These are phyloP conservation scores for Alloplasta piceator DNA, from an alignment of 2,888 invertebrate species.

Conservation along the genomic window DNA sequence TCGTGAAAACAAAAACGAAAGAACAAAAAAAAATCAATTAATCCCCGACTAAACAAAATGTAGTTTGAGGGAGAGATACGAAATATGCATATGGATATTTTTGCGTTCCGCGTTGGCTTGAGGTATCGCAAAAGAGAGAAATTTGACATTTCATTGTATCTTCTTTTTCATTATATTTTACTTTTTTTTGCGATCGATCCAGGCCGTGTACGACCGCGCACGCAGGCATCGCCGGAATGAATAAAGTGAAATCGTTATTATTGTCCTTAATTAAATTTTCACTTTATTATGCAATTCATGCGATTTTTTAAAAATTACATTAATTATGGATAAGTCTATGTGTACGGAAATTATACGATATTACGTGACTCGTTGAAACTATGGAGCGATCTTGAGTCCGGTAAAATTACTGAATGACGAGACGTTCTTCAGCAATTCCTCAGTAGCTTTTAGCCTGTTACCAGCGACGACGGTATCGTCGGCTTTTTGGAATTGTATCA, in stretches of 20 bases:
- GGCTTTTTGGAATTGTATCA: slow-evolving; percentile 86
- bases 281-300: slow-evolving; percentile 46
- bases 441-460: slow-evolving; percentile 74
- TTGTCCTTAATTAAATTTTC: slow-evolving; percentile 52
- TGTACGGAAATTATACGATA: slow-evolving; percentile 60
- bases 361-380: slow-evolving; percentile 28
- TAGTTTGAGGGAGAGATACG: slow-evolving; percentile 25
- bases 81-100: slow-evolving; percentile 63
- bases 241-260: slow-evolving; percentile 69
- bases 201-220: slow-evolving; percentile 50
- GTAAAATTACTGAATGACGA: slow-evolving; percentile 71
- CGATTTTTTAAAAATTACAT: background rate
- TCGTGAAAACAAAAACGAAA: slow-evolving; percentile 22
- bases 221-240: slow-evolving; percentile 67
- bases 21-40: slow-evolving; percentile 37
- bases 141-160: slow-evolving; percentile 17
- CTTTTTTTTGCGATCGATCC: slow-evolving; percentile 48
- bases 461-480: slow-evolving; percentile 80
- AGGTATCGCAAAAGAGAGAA: slow-evolving; percentile 36
- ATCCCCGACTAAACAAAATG: slow-evolving; percentile 51
- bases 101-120: slow-evolving; percentile 66
- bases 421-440: slow-evolving; percentile 72
- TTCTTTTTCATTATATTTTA: slow-evolving; percentile 8
- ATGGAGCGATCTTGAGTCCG: slow-evolving; percentile 45
- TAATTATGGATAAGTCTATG: slow-evolving; percentile 53